Evolutionary conservation across 2,113 vertebrate species (phyloP).

Genomic region (Leucoraja erinaceus): DNA sequence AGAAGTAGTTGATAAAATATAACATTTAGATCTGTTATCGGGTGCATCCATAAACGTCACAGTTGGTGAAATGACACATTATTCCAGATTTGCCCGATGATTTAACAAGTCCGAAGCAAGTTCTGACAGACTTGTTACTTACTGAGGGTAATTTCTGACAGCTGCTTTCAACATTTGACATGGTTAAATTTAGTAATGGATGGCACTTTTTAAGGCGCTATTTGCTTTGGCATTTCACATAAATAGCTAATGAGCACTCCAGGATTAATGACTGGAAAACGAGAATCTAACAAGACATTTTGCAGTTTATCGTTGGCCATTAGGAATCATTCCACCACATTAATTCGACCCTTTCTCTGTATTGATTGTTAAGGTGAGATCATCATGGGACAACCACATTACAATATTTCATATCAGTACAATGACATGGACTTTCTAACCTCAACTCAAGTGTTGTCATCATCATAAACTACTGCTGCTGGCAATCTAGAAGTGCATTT

Average conservation of each 20-base stretch:
- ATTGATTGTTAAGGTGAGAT: slow-evolving; percentile 20
- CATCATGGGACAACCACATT: neutral
- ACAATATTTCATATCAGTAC: neutral
- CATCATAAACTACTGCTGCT: neutral
- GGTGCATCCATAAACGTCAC: neutral
- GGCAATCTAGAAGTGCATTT: neutral
- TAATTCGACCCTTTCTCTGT: neutral
- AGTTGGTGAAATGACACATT: neutral
- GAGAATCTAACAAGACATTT: neutral
- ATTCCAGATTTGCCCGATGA: neutral
- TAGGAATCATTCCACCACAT: neutral
- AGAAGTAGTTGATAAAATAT: neutral
- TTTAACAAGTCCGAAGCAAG: slow-evolving; percentile 8
- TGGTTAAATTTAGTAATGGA: slow-evolving; percentile 14
- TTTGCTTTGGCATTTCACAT: slow-evolving; percentile 23
- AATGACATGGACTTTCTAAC: neutral
- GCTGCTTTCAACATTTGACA: neutral
- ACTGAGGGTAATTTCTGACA: slow-evolving; percentile 22
- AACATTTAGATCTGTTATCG: neutral
- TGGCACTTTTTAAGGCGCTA: neutral
- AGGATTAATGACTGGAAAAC: neutral
- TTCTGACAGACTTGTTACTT: neutral
- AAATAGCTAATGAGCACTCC: neutral
- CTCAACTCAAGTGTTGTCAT: neutral
- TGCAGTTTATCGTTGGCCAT: neutral